These are phyloP conservation scores for Theocolax elegans DNA, from an alignment of 1,140 invertebrate genomes.

Conservation along the genomic window DNA sequence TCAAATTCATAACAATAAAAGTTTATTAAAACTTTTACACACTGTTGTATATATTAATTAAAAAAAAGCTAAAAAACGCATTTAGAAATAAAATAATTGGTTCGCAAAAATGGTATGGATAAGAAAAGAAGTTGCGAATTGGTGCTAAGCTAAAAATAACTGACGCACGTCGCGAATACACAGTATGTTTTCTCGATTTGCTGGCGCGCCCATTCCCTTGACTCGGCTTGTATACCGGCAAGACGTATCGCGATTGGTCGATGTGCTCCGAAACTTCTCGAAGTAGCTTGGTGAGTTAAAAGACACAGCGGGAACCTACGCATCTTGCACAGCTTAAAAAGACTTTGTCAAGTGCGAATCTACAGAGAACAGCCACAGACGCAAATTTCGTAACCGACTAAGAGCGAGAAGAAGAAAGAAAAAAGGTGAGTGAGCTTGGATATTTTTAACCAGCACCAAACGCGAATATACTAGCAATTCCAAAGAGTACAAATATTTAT, in stretches of 20 bases:
- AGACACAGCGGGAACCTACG: slow-evolving; percentile 13
- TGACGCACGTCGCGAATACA: slow-evolving; percentile 1
- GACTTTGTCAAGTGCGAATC: slow-evolving; percentile 17
- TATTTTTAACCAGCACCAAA: slow-evolving; percentile 2
- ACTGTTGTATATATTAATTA: background rate
- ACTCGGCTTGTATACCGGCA: too few relatives aligned
- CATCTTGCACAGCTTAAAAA: slow-evolving; percentile 2
- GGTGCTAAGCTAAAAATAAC: slow-evolving; percentile 27
- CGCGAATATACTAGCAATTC: background rate
- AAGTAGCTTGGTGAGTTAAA: slow-evolving; percentile 20
- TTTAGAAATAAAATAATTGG: too few relatives aligned
- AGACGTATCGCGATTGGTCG: slow-evolving; percentile 10
- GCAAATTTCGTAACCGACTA: background rate
- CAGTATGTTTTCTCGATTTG: slow-evolving; percentile 31
- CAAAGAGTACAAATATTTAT: too few relatives aligned
- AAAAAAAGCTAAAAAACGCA: too few relatives aligned
- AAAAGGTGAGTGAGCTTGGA: slow-evolving; percentile 18
- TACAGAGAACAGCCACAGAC: background rate
- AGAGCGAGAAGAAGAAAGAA: background rate
- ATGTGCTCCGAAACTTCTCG: slow-evolving; percentile 21
- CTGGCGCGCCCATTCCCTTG: background rate
- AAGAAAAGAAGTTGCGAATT: background rate
- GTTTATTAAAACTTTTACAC: slow-evolving; percentile 16
- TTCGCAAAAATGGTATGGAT: background rate
- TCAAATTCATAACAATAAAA: slow-evolving; percentile 21